These are phyloP conservation scores for Troides aeacus DNA, from an alignment of 2,888 invertebrate genomes.

Conservation along the genomic window DNA sequence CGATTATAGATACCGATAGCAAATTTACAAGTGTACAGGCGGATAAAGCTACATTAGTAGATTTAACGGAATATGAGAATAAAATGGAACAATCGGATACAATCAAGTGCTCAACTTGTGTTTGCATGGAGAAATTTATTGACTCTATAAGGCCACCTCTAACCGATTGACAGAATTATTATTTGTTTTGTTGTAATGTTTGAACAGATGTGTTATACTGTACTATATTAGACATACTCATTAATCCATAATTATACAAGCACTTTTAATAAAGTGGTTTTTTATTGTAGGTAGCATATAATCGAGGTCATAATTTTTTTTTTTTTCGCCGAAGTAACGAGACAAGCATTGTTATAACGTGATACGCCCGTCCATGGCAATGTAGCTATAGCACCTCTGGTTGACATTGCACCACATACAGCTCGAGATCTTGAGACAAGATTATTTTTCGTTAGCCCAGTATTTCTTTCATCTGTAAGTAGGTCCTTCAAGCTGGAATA, in stretches of 20 bases:
- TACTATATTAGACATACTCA: neutral
- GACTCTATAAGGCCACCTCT: constrained; percentile 56
- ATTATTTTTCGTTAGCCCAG: no score
- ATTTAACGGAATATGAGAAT: constrained; percentile 5
- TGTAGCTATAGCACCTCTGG: no score
- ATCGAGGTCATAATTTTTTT: neutral
- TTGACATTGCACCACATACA: no score
- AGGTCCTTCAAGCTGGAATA: no score
- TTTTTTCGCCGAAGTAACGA: no score
- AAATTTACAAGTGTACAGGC: constrained; percentile 41
- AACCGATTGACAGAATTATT: neutral
- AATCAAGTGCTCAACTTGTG: constrained; percentile 36
- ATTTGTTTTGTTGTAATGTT: constrained; percentile 1
- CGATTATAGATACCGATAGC: neutral
- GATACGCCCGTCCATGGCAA: no score
- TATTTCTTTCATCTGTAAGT: no score
- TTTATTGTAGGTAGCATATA: neutral
- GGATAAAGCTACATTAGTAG: constrained; percentile 1
- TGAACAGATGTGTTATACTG: constrained; percentile 8
- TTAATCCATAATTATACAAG: neutral
- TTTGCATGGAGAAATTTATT: constrained; percentile 54
- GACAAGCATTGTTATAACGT: no score
- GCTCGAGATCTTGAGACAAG: no score
- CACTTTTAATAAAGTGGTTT: neutral
- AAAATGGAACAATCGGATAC: constrained; percentile 16